Percentiles rank a stretch among this genome's conserved stretches.
Conservation (phyloP, 2,888 invertebrate species). For the Epiblema foenella region DNA sequence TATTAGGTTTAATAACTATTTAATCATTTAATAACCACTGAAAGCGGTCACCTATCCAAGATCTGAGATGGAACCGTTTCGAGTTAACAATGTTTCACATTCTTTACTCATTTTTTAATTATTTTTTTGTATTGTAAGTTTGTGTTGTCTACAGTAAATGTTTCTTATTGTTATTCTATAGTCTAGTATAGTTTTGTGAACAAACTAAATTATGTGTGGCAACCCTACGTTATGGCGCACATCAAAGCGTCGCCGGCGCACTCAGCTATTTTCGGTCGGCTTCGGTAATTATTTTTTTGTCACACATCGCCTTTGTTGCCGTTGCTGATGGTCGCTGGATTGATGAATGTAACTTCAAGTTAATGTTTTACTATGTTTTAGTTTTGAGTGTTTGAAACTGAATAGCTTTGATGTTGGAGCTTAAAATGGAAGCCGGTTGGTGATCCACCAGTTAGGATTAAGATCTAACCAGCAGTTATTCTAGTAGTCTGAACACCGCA, state of each 20-base stretch:
- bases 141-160: no score
- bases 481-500: no score
- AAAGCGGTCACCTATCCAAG: no score
- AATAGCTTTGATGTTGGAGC: conserved; percentile 27
- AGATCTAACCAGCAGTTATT: neutral
- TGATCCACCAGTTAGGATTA: conserved; percentile 11
- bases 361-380: conserved; percentile 20
- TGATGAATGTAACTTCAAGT: conserved; percentile 38
- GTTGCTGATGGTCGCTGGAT: conserved; percentile 45
- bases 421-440: conserved; percentile 11
- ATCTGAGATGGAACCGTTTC: no score
- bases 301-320: conserved; percentile 64
- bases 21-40: no score
- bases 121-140: no score
- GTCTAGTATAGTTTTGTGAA: no score
- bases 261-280: conserved; percentile 64
- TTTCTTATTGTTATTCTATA: no score
- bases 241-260: conserved; percentile 63
- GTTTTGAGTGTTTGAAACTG: conserved; percentile 27
- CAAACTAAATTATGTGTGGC: neutral
- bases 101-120: no score
- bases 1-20: no score
- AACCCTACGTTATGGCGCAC: conserved; percentile 21
- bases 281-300: conserved; percentile 77
- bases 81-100: no score